Base-by-base conservation (phyloP, 2,888 invertebrate species). In the Polyploca ridens region DNA sequence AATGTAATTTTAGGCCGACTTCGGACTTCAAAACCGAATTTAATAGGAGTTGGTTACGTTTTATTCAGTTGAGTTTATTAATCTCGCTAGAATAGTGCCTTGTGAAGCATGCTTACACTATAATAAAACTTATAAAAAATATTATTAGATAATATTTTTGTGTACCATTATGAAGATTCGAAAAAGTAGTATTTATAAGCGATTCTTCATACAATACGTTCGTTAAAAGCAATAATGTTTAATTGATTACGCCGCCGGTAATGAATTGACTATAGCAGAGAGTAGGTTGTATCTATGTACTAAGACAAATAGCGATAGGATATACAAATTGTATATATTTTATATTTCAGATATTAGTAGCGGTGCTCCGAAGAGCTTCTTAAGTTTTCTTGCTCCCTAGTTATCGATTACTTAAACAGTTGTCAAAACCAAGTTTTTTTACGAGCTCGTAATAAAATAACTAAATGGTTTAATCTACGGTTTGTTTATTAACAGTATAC, bases 71-170 rank as follows among this genome's bases (percentile, higher is more conserved):
- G 79, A 78, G 79, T 90, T 90, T 79, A 77, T 80, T 75, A 76
- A 88, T 91, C 90, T 93, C 90, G 90, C 91, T 93, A 94, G 93
- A 85, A 89, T 94, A 94, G 93, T 94, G 93, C 93, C 93, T 94
- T 94, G 91, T 88, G 89, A 93, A 84, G 93, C 91, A 93, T 92
- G 93, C 93, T 93, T 93, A 90, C 81, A 84, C 81, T 88, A 84
- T 85, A 85, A 78, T 82, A 79, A 77, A 81, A 81, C 79, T 79
- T 84, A 85, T 79, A 83, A 83, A 84, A n/a, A 83, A 79, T 82
- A 83, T 80, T 79, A 82, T 83, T 86, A 83, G 85, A 83, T 84
- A 78, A 83, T 90, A 91, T 90, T 90, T 90, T 91, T 91, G 84
- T 89, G 91, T 89, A 90, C 79, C 67, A 77, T 83, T 84, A 85